Base-by-base conservation (phyloP, 2,888 invertebrate species). In the Notocelia uddmanniana region DNA sequence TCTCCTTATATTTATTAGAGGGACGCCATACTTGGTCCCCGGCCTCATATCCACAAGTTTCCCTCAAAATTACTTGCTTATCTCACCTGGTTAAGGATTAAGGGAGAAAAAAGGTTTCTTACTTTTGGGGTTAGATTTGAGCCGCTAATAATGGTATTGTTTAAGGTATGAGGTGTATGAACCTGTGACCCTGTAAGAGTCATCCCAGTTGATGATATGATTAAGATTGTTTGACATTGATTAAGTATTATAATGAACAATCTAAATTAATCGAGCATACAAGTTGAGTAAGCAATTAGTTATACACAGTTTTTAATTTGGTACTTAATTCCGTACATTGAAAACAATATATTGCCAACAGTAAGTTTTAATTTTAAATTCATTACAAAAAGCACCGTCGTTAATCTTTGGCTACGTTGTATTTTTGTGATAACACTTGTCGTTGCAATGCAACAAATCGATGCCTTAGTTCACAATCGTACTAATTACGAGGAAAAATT, bases 1-100 rank as follows among this genome's bases (percentile, higher is more conserved):
- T 80, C 77, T 67, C 78, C 80, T 81, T 81, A 82, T 86, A 85
- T 86, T 86, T 86, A 86, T 84, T 81, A 78, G 77, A 75, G 78
- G 83, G 80, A 79, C 76, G 78, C 69, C 74, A 75, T 78, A 80
- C 81, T 78, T 78, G 77, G 83, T 85, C 86, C 85, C 86, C 68
- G 74, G 80, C 72, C 83, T 81, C 85, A 81, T 84, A 86, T 85
- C 83, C 78, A 78, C 83, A 81, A 83, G 85, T 80, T 83, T 81
- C 75, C 81, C 75, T 79, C 79, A 80, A 85, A 86, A 86, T 86
- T 85, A 85, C 85, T 78, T 68, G 74, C 66, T 74, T 82, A 84
- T 81, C 84, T 80, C 79, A 83, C 85, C 83, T 82, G 80, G 76
- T 78, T 80, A 74, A 75, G 75, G 75, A 77, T 77, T 79, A 77